These are phyloP conservation scores for Plutella xylostella DNA, from an alignment of 2,888 invertebrate species.

Conservation along the genomic window DNA sequence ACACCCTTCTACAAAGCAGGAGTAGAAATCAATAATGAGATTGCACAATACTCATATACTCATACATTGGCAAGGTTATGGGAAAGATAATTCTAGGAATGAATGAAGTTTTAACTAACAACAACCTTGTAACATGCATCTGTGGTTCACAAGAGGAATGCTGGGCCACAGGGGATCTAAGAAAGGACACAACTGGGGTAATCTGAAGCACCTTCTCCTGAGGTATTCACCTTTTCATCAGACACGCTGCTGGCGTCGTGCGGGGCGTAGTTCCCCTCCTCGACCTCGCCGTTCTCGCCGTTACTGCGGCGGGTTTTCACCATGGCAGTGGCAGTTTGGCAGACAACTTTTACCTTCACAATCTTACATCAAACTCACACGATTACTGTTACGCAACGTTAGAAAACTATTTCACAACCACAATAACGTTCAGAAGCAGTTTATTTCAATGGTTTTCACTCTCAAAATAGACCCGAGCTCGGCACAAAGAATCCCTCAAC, in stretches of 20 bases:
- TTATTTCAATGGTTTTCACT: constrained; percentile 24
- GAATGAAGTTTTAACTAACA: no score
- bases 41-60: no score
- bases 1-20: not conserved
- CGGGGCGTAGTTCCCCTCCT: constrained; percentile 56
- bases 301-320: constrained; percentile 70
- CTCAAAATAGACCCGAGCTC: constrained; percentile 28
- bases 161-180: constrained; percentile 24
- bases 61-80: no score
- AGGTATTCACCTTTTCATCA: constrained; percentile 58
- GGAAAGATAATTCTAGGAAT: no score
- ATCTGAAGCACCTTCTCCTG: not conserved
- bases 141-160: no score
- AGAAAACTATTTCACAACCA: constrained; percentile 41
- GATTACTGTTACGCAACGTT: constrained; percentile 21
- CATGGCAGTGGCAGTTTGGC: constrained; percentile 45
- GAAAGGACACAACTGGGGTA: no score
- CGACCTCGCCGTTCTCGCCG: constrained; percentile 64
- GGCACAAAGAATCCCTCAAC: constrained; percentile 8
- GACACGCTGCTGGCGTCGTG: constrained; percentile 62
- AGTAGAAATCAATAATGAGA: no score
- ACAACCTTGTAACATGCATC: no score
- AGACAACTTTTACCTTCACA: constrained; percentile 29
- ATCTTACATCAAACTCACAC: constrained; percentile 30
- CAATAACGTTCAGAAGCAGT: constrained; percentile 25